Evolutionary conservation across 2,888 invertebrate genomes (phyloP).

Genomic region (Amphipoea lucens): DNA sequence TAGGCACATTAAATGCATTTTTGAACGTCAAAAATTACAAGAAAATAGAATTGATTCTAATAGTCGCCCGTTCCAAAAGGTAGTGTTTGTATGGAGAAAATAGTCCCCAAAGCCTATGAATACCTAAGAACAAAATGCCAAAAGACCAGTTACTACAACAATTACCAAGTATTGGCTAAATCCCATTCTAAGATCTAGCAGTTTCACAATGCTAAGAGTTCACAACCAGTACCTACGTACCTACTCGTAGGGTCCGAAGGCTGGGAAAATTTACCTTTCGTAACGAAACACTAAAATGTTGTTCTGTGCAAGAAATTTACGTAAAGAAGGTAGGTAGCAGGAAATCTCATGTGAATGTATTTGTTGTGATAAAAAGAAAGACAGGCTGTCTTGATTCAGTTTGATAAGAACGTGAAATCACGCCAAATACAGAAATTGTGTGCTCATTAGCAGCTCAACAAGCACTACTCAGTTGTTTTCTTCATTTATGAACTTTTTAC

Average conservation of each 20-base stretch:
- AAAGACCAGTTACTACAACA: conserved; percentile 23
- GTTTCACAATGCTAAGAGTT: conserved; percentile 61
- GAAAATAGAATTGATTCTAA: too few species aligned
- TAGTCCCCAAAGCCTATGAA: not conserved
- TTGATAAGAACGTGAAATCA: not conserved
- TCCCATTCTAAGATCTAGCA: conserved; percentile 42
- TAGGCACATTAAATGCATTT: too few species aligned
- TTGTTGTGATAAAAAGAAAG: not conserved
- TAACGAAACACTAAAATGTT: conserved; percentile 65
- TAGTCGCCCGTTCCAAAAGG: too few species aligned
- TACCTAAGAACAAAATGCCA: conserved; percentile 10
- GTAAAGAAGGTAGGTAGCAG: not conserved
- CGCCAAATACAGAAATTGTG: not conserved
- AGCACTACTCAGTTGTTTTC: not conserved
- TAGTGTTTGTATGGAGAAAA: too few species aligned
- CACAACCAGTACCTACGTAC: conserved; percentile 40
- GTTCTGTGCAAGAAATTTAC: not conserved
- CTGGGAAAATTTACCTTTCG: conserved; percentile 79
- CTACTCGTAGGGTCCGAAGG: conserved; percentile 73
- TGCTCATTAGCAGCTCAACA: not conserved
- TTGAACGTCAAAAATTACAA: too few species aligned
- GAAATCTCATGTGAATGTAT: conserved; percentile 1
- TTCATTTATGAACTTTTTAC: not conserved
- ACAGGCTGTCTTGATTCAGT: not conserved
- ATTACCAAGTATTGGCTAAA: conserved; percentile 38